Evolutionary conservation across 1,140 invertebrate genomes (phyloP).

Genomic region (Drosophila insularis): DNA sequence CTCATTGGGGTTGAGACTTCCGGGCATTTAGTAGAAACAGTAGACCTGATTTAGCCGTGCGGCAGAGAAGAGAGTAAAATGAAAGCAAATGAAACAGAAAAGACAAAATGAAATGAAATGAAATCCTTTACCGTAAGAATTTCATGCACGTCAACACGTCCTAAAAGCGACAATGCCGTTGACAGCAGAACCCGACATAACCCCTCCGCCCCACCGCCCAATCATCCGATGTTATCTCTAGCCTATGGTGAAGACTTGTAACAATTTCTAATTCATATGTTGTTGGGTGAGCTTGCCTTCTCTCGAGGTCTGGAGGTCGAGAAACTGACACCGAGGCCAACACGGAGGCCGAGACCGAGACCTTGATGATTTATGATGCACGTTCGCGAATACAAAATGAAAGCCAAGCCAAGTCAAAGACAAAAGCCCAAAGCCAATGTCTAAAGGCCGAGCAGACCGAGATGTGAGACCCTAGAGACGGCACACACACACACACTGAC

Average conservation of each 20-base stretch:
- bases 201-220: not conserved
- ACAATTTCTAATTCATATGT: conserved; percentile 80
- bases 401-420: conserved; percentile 19
- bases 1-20: not conserved
- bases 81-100: conserved; percentile 43
- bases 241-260: conserved; percentile 38
- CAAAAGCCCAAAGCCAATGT: not conserved
- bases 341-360: not conserved
- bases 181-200: conserved; percentile 41
- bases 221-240: not conserved
- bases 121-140: conserved; percentile 79
- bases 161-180: conserved; percentile 60
- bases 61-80: conserved; percentile 48
- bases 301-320: conserved; percentile 6
- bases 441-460: not conserved
- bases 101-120: conserved; percentile 61
- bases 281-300: conserved; percentile 34
- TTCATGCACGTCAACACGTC: conserved; percentile 79
- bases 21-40: not conserved
- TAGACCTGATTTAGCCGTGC: conserved; percentile 63
- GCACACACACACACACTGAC: not conserved
- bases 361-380: conserved; percentile 70
- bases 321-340: not conserved
- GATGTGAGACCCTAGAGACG: not conserved
- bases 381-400: conserved; percentile 71